These are phyloP conservation scores for Drosophila ercepeae DNA, from an alignment of 1,140 invertebrate genomes.

Conservation along the genomic window DNA sequence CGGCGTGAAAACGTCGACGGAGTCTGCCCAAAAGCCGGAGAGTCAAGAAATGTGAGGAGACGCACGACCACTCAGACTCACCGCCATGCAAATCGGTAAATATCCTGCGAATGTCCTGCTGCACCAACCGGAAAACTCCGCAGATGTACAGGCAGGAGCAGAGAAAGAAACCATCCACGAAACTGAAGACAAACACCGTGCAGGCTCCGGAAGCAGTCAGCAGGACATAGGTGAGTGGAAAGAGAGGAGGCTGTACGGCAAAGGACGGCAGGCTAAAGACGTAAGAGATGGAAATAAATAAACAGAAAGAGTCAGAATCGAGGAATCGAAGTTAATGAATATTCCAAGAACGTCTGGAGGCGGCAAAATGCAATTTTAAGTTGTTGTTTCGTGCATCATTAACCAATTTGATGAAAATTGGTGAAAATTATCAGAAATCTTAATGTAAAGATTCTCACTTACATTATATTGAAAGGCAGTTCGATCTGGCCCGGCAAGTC, in stretches of 20 bases:
- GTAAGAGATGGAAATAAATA: neutral
- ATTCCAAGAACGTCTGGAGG: neutral
- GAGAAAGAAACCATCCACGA: constrained; percentile 75
- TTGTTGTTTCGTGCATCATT: neutral
- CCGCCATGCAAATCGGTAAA: constrained; percentile 59
- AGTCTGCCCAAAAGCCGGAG: neutral
- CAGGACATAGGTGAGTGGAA: constrained; percentile 66
- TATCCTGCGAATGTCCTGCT: constrained; percentile 64
- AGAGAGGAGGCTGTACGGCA: constrained; percentile 34
- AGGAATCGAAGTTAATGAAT: neutral
- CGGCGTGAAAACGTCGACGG: constrained; percentile 40
- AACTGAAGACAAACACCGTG: constrained; percentile 72
- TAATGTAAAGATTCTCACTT: constrained; percentile 20
- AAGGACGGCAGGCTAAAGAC: constrained; percentile 55
- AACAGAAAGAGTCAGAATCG: neutral
- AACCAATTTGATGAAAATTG: neutral
- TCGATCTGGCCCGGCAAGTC: constrained; percentile 39
- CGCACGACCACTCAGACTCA: constrained; percentile 31
- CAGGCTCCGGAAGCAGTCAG: constrained; percentile 67
- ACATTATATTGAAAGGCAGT: constrained; percentile 69
- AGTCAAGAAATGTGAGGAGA: constrained; percentile 13
- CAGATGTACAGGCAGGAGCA: constrained; percentile 75
- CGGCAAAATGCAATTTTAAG: no score
- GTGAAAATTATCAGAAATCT: neutral
- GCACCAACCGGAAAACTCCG: constrained; percentile 67